These are phyloP conservation scores for Caenorhabditis imperialis DNA, from an alignment of 2,888 invertebrate genomes.

Conservation along the genomic window DNA sequence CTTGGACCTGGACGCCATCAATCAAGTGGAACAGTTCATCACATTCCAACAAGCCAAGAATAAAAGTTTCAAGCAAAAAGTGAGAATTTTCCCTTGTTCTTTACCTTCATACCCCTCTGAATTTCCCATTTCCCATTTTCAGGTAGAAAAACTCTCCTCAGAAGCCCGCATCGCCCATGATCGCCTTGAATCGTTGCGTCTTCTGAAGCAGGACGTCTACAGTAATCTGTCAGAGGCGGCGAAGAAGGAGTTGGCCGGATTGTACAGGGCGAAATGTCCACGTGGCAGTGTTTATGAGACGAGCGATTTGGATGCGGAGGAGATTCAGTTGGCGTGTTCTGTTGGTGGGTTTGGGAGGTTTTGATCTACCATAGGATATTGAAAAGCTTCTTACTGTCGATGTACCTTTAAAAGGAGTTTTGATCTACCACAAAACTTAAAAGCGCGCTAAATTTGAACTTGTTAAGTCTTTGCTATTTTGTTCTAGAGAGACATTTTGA, in stretches of 20 bases:
- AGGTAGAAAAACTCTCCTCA: slow-evolving; percentile 47
- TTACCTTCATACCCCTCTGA: too few species aligned
- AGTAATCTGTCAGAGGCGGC: slow-evolving; percentile 29
- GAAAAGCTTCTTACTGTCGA: too few species aligned
- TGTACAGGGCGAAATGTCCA: slow-evolving; percentile 55
- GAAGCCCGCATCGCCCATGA: slow-evolving; percentile 54
- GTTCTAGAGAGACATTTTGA: too few species aligned
- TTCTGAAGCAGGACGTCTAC: slow-evolving; percentile 53
- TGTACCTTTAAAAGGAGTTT: too few species aligned
- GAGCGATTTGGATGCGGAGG: slow-evolving; percentile 54
- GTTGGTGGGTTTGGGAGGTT: slow-evolving; percentile 32
- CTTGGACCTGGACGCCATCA: slow-evolving; percentile 50
- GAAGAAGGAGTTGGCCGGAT: slow-evolving; percentile 32
- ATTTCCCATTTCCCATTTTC: not conserved
- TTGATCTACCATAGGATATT: not conserved
- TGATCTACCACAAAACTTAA: too few species aligned
- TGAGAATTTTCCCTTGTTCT: too few species aligned
- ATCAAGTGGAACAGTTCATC: slow-evolving; percentile 56
- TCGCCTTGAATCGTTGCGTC: slow-evolving; percentile 43
- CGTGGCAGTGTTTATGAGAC: slow-evolving; percentile 54
- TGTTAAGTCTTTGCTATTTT: too few species aligned
- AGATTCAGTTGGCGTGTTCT: slow-evolving; percentile 53
- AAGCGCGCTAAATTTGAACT: too few species aligned
- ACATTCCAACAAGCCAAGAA: slow-evolving; percentile 36
- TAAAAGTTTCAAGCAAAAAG: slow-evolving; percentile 50